Conservation (phyloP, 2,888 invertebrate genomes). For the Artemia sinica region DNA sequence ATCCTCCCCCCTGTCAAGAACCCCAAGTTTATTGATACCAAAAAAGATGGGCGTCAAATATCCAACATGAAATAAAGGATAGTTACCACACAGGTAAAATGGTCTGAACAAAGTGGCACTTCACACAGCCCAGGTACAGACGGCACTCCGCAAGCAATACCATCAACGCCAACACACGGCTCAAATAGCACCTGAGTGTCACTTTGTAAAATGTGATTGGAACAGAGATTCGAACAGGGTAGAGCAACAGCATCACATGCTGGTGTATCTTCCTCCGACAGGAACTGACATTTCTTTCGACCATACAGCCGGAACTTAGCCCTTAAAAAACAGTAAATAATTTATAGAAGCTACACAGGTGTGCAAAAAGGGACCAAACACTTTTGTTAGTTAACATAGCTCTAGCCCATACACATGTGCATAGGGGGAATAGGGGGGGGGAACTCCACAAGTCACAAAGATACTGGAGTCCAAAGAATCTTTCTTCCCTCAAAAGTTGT, state of each 20-base stretch:
- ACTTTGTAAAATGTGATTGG: conserved; percentile 65
- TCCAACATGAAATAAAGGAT: conserved; percentile 15
- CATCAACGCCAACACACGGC: conserved; percentile 59
- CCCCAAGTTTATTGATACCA: too few species aligned
- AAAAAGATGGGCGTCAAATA: neutral
- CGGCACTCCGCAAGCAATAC: conserved; percentile 58
- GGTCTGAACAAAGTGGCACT: conserved; percentile 66
- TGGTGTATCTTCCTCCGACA: conserved; percentile 8
- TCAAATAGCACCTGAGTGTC: conserved; percentile 63
- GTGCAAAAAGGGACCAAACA: too few species aligned
- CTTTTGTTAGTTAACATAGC: too few species aligned
- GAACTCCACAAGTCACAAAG: too few species aligned
- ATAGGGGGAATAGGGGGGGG: too few species aligned
- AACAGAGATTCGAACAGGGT: conserved; percentile 63
- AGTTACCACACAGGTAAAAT: conserved; percentile 56
- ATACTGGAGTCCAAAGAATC: too few species aligned
- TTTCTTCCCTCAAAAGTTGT: too few species aligned
- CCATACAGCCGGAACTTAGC: conserved; percentile 5
- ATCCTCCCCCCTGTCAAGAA: too few species aligned
- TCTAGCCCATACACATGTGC: too few species aligned
- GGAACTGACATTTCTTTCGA: neutral
- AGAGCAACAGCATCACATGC: conserved; percentile 35
- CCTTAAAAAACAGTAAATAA: neutral
- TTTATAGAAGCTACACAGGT: too few species aligned
- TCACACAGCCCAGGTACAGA: conserved; percentile 60